Evolutionary conservation across 2,888 invertebrate species (phyloP).

Genomic region (Aphidoletes aphidimyza): DNA sequence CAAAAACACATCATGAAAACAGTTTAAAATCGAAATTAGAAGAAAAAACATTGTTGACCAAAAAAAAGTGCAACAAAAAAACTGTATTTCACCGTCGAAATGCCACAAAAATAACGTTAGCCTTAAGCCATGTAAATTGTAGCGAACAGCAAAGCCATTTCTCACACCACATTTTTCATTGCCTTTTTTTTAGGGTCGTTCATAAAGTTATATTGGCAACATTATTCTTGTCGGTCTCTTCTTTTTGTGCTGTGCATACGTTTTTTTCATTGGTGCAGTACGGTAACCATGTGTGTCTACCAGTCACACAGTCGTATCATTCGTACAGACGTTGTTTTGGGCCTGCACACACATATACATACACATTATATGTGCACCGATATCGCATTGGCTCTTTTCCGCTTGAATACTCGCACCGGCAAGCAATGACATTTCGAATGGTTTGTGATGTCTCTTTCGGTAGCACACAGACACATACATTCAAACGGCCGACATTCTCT

Average conservation of each 20-base stretch:
- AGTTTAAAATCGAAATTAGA: background rate
- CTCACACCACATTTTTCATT: conserved; percentile 41
- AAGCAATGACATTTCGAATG: conserved; percentile 30
- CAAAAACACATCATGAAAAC: background rate
- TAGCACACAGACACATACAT: background rate
- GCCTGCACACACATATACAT: no score
- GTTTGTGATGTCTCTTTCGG: conserved; percentile 20
- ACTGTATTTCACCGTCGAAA: background rate
- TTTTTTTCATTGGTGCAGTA: conserved; percentile 50
- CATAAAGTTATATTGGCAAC: conserved; percentile 51
- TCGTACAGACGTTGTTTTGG: no score
- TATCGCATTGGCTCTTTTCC: conserved; percentile 45
- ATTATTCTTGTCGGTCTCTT: conserved; percentile 39
- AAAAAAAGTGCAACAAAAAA: background rate
- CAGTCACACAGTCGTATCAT: no score
- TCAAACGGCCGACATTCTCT: background rate
- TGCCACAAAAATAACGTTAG: background rate
- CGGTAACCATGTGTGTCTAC: conserved; percentile 22
- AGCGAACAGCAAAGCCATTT: conserved; percentile 13
- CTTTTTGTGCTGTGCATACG: conserved; percentile 44
- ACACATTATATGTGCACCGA: background rate
- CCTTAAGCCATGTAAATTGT: background rate
- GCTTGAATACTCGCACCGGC: background rate
- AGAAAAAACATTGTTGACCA: background rate
- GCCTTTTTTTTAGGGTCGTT: conserved; percentile 40